These are phyloP conservation scores for Macroramphosus scolopax DNA, from an alignment of 2,797 vertebrate genomes.

Conservation along the genomic window DNA sequence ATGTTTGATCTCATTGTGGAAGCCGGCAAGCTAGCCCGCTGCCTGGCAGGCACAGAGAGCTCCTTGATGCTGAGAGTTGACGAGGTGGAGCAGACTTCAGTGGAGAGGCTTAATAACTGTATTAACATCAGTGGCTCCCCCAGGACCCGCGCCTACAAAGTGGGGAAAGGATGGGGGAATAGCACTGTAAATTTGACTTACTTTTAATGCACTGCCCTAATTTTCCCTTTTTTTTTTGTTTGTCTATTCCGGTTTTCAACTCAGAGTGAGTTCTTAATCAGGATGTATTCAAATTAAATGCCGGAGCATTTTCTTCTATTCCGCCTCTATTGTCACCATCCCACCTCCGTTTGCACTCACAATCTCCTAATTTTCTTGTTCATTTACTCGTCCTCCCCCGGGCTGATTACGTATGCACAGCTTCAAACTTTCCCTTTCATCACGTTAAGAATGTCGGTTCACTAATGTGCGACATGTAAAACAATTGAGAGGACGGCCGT, in stretches of 20 bases:
- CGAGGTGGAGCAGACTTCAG: conserved; percentile 70
- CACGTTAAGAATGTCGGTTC: no score
- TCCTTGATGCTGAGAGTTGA: conserved; percentile 69
- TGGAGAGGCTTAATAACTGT: conserved; percentile 78
- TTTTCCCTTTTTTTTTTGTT: conserved; percentile 29
- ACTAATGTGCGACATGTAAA: conserved; percentile 20
- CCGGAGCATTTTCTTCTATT: no score
- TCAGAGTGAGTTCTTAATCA: conserved; percentile 30
- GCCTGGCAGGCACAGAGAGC: conserved; percentile 64
- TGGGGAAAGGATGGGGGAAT: not conserved
- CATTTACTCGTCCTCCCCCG: conserved; percentile 2
- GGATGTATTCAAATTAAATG: no score
- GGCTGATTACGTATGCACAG: conserved; percentile 21
- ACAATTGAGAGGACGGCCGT: conserved; percentile 20
- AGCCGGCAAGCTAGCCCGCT: conserved; percentile 50
- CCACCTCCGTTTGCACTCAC: not conserved
- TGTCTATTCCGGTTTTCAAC: no score
- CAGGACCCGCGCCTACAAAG: conserved; percentile 64
- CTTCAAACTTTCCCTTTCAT: no score
- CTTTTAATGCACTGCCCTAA: conserved; percentile 46
- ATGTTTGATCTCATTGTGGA: conserved; percentile 78
- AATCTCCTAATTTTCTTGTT: conserved; percentile 12
- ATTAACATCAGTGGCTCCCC: conserved; percentile 71
- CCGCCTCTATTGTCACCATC: not conserved
- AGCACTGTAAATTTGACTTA: conserved; percentile 27